These are phyloP conservation scores for Nycticebus coucang DNA, from an alignment of 2,113 vertebrate species.

Conservation along the genomic window DNA sequence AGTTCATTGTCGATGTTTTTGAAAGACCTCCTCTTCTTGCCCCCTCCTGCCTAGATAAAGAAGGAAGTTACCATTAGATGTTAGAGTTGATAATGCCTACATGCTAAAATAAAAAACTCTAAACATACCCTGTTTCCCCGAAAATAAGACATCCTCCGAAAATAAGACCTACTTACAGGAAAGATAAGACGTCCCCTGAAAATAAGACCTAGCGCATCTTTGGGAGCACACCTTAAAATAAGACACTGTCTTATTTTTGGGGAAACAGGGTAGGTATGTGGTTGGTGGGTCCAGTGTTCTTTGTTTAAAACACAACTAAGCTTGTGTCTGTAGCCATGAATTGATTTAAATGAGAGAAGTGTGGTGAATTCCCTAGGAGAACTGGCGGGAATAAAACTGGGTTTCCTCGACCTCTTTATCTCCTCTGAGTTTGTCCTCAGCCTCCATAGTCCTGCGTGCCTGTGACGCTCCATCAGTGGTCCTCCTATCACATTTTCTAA, in stretches of 20 bases:
- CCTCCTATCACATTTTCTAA: constrained; percentile 62
- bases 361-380: not conserved
- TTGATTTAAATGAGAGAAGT: constrained; percentile 42
- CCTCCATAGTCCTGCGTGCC: constrained; percentile 39
- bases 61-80: not conserved
- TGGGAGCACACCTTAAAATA: no score
- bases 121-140: no score
- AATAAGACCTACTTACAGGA: no score
- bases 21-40: constrained; percentile 46
- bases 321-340: not conserved
- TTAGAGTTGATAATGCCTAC: not conserved
- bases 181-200: no score
- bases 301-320: not conserved
- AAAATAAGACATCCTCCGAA: no score
- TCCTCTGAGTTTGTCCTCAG: constrained; percentile 35
- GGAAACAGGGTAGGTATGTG: no score
- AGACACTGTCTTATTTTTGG: no score
- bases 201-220: no score
- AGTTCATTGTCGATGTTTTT: constrained; percentile 54
- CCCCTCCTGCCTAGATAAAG: not conserved
- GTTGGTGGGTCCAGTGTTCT: constrained; percentile 41
- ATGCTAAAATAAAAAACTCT: constrained; percentile 30
- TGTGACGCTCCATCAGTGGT: constrained; percentile 31
- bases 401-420: not conserved
- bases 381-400: not conserved